phyloP scores from a whole-genome alignment of 1,140 invertebrate species.

The Zophobas atratus region DNA sequence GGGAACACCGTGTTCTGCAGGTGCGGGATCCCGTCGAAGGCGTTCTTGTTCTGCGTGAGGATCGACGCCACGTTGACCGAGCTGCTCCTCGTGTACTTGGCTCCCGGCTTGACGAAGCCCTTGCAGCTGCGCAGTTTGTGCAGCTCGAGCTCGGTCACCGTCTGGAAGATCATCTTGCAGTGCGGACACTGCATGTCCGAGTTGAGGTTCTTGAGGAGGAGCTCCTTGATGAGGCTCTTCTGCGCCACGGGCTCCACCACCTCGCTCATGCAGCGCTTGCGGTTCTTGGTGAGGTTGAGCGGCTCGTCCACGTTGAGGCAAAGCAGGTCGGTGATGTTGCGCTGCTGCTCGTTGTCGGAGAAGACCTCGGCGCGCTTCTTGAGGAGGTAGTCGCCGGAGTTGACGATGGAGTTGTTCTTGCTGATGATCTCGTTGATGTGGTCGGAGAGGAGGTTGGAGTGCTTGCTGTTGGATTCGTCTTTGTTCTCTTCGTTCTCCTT shows the following conservation, averaged over 20 bases:
- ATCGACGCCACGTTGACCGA: conserved; percentile 67
- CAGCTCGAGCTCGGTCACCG: conserved; percentile 66
- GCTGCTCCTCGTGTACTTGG: conserved; percentile 64
- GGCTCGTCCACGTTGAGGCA: conserved; percentile 70
- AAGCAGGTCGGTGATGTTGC: conserved; percentile 10
- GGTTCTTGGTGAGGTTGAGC: conserved; percentile 76
- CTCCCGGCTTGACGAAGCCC: conserved; percentile 61
- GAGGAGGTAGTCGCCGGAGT: conserved; percentile 58
- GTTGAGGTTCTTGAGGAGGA: conserved; percentile 76
- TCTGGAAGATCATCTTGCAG: conserved; percentile 68
- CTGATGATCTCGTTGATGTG: conserved; percentile 65
- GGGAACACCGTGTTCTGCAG: conserved; percentile 70
- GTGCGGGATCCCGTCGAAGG: conserved; percentile 65
- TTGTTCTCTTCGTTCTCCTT: conserved; percentile 57
- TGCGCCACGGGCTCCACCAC: conserved; percentile 60
- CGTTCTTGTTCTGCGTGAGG: conserved; percentile 67
- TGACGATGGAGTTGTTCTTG: conserved; percentile 65
- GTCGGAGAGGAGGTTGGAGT: conserved; percentile 58
- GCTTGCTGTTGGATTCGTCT: conserved; percentile 39
- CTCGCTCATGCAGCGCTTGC: conserved; percentile 76
- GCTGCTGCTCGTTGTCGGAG: conserved; percentile 47
- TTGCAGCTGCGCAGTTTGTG: conserved; percentile 66
- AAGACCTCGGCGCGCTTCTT: conserved; percentile 51
- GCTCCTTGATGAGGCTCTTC: conserved; percentile 82
- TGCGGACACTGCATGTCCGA: conserved; percentile 66